phyloP scores from a whole-genome alignment of 2,888 invertebrate species.

The Eupithecia exiguata region DNA sequence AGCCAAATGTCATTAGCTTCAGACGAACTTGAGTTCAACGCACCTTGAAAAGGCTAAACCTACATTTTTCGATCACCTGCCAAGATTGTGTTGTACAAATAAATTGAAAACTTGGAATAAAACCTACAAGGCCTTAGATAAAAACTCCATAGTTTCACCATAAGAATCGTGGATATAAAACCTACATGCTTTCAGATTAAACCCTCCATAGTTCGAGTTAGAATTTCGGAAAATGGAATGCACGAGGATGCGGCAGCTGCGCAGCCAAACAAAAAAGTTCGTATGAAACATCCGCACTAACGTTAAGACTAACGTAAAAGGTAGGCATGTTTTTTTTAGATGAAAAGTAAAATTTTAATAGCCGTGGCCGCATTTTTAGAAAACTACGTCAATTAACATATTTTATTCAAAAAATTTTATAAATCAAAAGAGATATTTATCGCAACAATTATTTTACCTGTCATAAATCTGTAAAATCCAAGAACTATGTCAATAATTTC shows the following conservation, averaged over 20 bases:
- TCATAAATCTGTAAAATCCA: not conserved
- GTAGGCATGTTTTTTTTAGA: not conserved
- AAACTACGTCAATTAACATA: not conserved
- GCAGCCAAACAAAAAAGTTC: constrained; percentile 13
- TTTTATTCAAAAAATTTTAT: not conserved
- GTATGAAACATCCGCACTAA: constrained; percentile 30
- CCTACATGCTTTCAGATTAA: not conserved
- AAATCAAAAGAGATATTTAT: not conserved
- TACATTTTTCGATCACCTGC: constrained; percentile 30
- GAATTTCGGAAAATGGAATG: not conserved
- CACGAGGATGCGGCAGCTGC: constrained; percentile 20
- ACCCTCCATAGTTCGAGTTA: not conserved
- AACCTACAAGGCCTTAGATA: not conserved
- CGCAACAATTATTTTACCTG: not conserved
- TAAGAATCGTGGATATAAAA: not conserved
- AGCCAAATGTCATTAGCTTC: constrained; percentile 44
- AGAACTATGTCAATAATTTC: not conserved
- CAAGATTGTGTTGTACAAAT: constrained; percentile 3
- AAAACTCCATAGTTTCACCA: not conserved
- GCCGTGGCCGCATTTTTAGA: not conserved
- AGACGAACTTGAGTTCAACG: constrained; percentile 61
- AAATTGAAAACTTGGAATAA: not conserved
- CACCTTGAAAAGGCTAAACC: constrained; percentile 49
- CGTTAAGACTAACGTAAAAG: constrained; percentile 4
- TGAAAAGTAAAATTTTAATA: not conserved